Base-by-base conservation (phyloP, 1,140 invertebrate species). In the Homalodisca vitripennis region DNA sequence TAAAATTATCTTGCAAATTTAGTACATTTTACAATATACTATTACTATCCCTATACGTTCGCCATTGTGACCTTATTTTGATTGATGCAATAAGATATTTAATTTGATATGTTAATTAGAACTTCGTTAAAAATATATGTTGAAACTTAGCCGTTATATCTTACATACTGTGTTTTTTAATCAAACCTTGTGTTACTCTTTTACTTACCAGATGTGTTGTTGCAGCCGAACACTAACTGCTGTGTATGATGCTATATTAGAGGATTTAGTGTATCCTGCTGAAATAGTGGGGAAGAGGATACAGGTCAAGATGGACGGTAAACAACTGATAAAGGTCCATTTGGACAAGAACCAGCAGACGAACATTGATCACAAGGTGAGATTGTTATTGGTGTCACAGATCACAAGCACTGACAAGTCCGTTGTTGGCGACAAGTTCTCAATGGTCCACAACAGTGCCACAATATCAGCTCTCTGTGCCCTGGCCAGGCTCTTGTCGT, bases 281-380 rank as follows among this genome's bases (percentile, higher is more conserved):
- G 98, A 99, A 86, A 99, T 99, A 78, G 97, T 99, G 68, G 98
- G 98, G 77, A 99, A 98, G 82, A 87, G 98, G 71, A 98, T 97
- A 76, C 87, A 97, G 75, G 89, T 99, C 53, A 97, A 95, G 80
- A 83, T 98, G 64, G 97, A 99, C 82, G 97, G 97, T 32, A 93
- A 94, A 47, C 90, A 97, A 74, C 83, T 99, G 27, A 96, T 98
- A 75, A 99, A 99, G 85, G 96, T 99, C 74, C 98, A 99, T 83
- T 84, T 99, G 72, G 98, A 99, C 81, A 99, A 98, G 82, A 94
- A 90, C 80, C 96, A 99, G 80, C 96, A 98, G 82, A 99, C 97
- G 66, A 98, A 96, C 76, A 97, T 99, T 83, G 98, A 99, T 85
- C 97, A 99, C 80, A 99, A 99, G 88, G 95, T 97, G 85, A 80